These are phyloP conservation scores for Atractosteus spatula DNA, from an alignment of 2,113 vertebrate species.

Conservation along the genomic window DNA sequence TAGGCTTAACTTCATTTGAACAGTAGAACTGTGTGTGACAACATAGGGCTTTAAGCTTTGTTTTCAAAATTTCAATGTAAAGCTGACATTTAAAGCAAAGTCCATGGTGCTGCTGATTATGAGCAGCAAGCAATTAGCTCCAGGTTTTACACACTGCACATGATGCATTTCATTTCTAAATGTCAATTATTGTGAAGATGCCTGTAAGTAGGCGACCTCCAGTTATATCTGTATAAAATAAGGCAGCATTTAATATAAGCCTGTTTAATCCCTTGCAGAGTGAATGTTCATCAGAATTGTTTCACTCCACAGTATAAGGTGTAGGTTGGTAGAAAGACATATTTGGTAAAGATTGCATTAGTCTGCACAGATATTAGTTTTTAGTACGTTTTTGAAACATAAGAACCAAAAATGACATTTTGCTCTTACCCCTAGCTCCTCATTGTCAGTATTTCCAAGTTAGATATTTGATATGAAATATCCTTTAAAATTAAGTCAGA, in stretches of 20 bases:
- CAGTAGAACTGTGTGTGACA: constrained; percentile 26
- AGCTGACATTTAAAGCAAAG: constrained; percentile 65
- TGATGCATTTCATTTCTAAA: constrained; percentile 63
- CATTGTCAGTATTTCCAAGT: no score
- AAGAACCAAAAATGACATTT: no score
- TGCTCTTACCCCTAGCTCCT: no score
- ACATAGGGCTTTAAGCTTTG: constrained; percentile 37
- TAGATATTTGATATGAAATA: no score
- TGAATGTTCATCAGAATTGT: constrained; percentile 25
- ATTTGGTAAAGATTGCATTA: no score
- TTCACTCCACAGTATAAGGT: constrained; percentile 34
- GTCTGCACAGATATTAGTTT: no score
- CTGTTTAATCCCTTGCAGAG: constrained; percentile 51
- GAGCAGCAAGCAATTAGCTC: constrained; percentile 61
- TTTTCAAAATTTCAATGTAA: constrained; percentile 55
- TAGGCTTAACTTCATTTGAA: constrained; percentile 1
- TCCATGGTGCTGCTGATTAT: constrained; percentile 60
- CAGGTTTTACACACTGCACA: constrained; percentile 57
- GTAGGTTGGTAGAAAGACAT: constrained; percentile 5
- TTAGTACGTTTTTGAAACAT: no score
- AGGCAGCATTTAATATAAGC: constrained; percentile 55
- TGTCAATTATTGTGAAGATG: constrained; percentile 67
- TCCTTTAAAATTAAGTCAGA: no score
- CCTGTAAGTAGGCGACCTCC: constrained; percentile 57
- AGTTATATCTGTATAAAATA: constrained; percentile 53